Evolutionary conservation across 2,888 invertebrate species (phyloP), one percentile per base, ranked within the genome.

Genomic region (Pristionchus fissidentatus): DNA sequence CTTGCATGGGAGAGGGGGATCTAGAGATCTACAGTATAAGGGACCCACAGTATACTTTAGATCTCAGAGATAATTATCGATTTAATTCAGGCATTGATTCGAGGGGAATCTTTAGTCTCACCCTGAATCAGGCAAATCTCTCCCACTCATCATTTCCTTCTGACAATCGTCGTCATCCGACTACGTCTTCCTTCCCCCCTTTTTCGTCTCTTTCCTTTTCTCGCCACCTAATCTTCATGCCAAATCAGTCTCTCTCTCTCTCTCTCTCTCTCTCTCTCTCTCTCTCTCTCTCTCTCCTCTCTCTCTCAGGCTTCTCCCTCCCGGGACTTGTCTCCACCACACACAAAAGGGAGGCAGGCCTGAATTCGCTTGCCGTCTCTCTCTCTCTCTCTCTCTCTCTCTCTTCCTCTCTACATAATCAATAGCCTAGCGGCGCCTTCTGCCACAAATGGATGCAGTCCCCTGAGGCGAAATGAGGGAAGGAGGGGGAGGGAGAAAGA

Each of bases 201-300:
- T 43, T 41, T 46, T 46, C 15, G 5, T 75, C 75, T 75, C 26
- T 46, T 46, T 75, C 22, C 29, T 26, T 43, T 41, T 49, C 75
- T 10, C 29, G 26, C n/a, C 57, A 57, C 57, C 57, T 57, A 57
- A 57, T 57, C 57, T 57, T 57, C 57, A 57, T 57, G 26, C 57
- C 57, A 57, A 57, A 57, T 57, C 57, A 57, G 57, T 38, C 38
- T 43, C 38, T 43, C 75, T 46, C 66, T 29, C 29, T 29, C 57
- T 57, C 29, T 57, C 57, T 57, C 57, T 57, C 57, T 26, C n/a
- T n/a, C 26, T n/a, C n/a, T n/a, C 52, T n/a, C n/a, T n/a, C n/a
- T n/a, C n/a, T n/a, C n/a, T n/a, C n/a, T 52, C 52, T 52, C 52
- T 52, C 52, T n/a, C 57, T 57, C 57, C 57, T 57, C 29, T 57